phyloP scores from a whole-genome alignment of 2,797 vertebrate species.

The Yasuhikotakia modesta region DNA sequence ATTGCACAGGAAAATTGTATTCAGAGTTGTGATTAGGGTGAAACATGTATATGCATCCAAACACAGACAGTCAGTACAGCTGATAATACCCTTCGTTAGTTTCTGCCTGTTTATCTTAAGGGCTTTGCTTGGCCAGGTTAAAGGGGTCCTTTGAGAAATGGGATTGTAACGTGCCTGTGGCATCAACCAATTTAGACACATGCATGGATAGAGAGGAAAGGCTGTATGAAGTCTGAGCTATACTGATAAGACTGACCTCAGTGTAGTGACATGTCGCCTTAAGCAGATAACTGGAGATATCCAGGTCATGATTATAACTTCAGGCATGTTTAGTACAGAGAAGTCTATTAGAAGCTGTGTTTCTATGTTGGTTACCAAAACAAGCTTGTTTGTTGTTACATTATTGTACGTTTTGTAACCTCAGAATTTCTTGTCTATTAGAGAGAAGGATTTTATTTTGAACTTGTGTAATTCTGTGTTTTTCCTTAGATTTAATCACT shows the following conservation, averaged over 20 bases:
- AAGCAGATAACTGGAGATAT: constrained; percentile 8
- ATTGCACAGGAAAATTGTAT: constrained; percentile 33
- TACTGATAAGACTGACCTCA: constrained; percentile 29
- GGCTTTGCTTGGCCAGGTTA: not conserved
- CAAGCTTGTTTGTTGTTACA: not conserved
- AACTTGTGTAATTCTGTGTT: not conserved
- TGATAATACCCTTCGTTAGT: not conserved
- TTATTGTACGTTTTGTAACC: not conserved
- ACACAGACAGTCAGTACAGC: not conserved
- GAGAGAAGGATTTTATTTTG: not conserved
- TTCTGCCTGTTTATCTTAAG: not conserved
- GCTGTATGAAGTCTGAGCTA: not conserved
- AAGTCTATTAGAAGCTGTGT: not conserved
- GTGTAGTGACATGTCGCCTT: constrained; percentile 20
- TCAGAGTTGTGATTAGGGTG: not conserved
- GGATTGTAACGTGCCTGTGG: not conserved
- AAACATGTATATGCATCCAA: not conserved
- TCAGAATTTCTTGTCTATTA: not conserved
- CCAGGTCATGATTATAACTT: constrained; percentile 23
- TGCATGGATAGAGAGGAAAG: not conserved
- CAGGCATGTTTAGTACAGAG: not conserved
- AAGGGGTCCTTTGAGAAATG: not conserved
- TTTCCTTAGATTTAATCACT: not conserved
- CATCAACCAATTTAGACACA: not conserved
- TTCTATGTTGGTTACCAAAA: not conserved